Base-by-base conservation (phyloP, 2,113 vertebrate genomes). In the Istiophorus platypterus region DNA sequence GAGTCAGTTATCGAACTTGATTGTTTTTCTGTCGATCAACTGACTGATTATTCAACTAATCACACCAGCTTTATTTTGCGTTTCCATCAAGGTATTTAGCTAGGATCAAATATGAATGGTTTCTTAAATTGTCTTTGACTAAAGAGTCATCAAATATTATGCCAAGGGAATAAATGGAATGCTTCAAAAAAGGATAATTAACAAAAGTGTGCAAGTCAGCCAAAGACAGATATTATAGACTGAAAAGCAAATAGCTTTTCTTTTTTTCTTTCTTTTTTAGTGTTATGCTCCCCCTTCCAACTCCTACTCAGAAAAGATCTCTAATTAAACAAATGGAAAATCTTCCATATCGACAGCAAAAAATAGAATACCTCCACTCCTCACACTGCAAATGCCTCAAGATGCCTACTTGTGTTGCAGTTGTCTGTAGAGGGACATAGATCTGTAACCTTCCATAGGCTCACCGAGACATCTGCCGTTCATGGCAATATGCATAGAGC, bases 381-480 rank as follows among this genome's bases (percentile, higher is more conserved):
- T 82, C 70, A 62, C 42, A n/a, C 54, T 34, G 31, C 15, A 79
- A 85, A 80, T 88, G 78, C 80, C 78, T 80, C 31, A 56, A 76
- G 80, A 85, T 34, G 34, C 12, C 5, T 24, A 63, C 37, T 57
- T 66, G 67, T 72, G 42, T 72, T 54, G 72, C 75, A 39, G 69
- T 80, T 52, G 59, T 78, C 69, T 80, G 71, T 29, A 49, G 81
- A 86, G 77, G 71, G 79, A 67, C 87, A 68, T 61, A 47, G 84
- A 89, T 90, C 65, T 70, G 75, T 63, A 82, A 86, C 82, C 82
- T 90, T 88, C 82, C 85, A 88, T 89, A 89, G 88, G 76, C 86
- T 88, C 82, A 64, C 82, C 0, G 42, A 91, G 93, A 94, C 92
- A 92, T 93, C 92, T 94, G 92, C 92, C 82, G 73, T 88, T 82